Evolutionary conservation across 2,113 vertebrate genomes (phyloP).

Genomic region (Zosterops hypoxanthus): DNA sequence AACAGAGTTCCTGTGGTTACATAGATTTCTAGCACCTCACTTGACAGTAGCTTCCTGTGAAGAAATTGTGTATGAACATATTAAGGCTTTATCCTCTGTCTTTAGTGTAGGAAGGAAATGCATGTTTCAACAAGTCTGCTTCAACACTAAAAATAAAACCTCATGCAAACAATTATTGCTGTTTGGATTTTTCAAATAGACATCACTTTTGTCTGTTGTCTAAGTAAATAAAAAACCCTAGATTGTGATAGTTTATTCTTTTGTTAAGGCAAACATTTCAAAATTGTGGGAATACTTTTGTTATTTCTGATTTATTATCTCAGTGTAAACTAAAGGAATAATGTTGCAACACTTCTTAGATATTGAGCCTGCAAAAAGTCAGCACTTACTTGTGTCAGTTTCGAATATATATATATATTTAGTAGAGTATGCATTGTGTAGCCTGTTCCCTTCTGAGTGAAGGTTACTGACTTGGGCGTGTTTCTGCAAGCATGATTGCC

Average conservation of each 20-base stretch:
- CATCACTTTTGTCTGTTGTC: neutral
- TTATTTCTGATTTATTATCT: neutral
- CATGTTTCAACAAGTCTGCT: slow-evolving; percentile 6
- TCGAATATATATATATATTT: neutral
- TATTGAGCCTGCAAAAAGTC: neutral
- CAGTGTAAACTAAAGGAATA: neutral
- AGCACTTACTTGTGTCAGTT: neutral
- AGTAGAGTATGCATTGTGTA: neutral
- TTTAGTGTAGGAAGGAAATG: neutral
- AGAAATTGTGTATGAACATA: neutral
- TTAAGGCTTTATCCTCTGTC: neutral
- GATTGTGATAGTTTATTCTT: neutral
- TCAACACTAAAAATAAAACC: slow-evolving; percentile 10
- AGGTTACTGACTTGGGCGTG: neutral
- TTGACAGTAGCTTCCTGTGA: slow-evolving; percentile 45
- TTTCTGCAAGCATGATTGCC: neutral
- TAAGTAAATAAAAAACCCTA: neutral
- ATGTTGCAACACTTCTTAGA: neutral
- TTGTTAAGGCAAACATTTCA: neutral
- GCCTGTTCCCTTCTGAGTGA: neutral
- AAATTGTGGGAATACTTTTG: neutral
- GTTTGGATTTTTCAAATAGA: neutral
- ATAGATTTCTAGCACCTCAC: neutral
- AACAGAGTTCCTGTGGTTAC: slow-evolving; percentile 19
- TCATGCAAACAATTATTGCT: neutral